Evolutionary conservation across 2,888 invertebrate genomes (phyloP).

Genomic region (Cataglyphis albicans): DNA sequence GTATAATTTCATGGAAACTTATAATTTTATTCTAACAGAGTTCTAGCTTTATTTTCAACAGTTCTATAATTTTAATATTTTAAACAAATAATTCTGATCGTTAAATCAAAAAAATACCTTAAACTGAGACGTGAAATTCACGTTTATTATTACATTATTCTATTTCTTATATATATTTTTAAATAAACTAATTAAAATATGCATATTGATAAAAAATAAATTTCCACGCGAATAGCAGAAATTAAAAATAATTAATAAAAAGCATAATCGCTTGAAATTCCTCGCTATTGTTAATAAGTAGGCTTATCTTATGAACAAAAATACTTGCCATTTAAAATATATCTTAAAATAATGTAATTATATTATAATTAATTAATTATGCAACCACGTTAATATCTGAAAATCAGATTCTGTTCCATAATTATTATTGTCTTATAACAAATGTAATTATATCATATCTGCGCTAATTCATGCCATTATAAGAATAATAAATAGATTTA

Average conservation of each 20-base stretch:
- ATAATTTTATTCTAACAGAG: background rate
- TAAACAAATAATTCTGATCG: background rate
- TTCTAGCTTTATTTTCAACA: background rate
- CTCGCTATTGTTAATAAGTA: background rate
- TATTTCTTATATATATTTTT: background rate
- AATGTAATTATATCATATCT: background rate
- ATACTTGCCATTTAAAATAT: slow-evolving; percentile 11
- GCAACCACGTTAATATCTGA: slow-evolving; percentile 12
- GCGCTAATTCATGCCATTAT: background rate
- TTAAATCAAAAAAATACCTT: background rate
- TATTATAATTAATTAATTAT: slow-evolving; percentile 31
- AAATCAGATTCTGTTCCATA: background rate
- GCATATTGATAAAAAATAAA: background rate
- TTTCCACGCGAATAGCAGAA: background rate
- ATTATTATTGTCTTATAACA: slow-evolving; percentile 9
- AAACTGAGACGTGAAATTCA: background rate
- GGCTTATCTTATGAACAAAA: background rate
- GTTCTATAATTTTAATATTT: background rate
- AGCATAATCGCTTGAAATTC: background rate
- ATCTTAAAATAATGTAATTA: background rate
- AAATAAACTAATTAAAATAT: background rate
- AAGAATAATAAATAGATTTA: background rate
- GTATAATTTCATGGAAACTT: background rate
- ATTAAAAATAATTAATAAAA: slow-evolving; percentile 3
- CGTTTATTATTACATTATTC: background rate